Conservation (phyloP, 2,113 vertebrate species). For the Candoia aspera region DNA sequence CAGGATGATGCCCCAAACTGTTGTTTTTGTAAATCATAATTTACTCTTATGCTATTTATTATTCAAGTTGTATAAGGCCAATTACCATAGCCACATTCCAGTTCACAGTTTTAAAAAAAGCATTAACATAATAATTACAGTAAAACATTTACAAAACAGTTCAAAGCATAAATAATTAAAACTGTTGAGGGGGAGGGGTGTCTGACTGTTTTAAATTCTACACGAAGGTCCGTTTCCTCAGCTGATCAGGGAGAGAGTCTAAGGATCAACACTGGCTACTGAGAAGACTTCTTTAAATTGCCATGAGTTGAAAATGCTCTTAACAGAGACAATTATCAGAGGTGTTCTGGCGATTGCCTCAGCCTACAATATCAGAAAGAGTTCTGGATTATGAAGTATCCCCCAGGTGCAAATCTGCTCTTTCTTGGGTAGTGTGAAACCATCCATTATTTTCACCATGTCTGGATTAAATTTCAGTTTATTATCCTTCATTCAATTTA, state of each 20-base stretch:
- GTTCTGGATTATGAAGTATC: no score
- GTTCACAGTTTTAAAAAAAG: not conserved
- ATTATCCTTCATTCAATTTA: not conserved
- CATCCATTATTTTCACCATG: not conserved
- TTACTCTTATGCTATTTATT: not conserved
- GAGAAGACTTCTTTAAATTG: not conserved
- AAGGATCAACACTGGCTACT: not conserved
- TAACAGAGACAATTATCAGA: not conserved
- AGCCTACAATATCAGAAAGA: not conserved
- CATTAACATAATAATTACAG: not conserved
- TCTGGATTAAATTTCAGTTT: not conserved
- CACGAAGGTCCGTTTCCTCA: not conserved
- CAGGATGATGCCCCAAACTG: not conserved
- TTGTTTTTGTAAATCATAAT: not conserved
- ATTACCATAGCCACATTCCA: not conserved
- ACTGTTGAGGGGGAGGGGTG: not conserved
- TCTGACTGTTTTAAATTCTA: not conserved
- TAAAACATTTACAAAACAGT: not conserved
- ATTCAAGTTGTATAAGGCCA: not conserved
- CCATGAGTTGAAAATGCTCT: not conserved
- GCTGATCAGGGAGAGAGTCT: not conserved
- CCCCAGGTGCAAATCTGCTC: not conserved
- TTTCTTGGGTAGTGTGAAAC: not conserved
- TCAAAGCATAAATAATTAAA: not conserved
- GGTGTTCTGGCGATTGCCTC: not conserved